Conservation (phyloP, 2,888 invertebrate genomes). For the Hirtodrosophila cameraria region DNA sequence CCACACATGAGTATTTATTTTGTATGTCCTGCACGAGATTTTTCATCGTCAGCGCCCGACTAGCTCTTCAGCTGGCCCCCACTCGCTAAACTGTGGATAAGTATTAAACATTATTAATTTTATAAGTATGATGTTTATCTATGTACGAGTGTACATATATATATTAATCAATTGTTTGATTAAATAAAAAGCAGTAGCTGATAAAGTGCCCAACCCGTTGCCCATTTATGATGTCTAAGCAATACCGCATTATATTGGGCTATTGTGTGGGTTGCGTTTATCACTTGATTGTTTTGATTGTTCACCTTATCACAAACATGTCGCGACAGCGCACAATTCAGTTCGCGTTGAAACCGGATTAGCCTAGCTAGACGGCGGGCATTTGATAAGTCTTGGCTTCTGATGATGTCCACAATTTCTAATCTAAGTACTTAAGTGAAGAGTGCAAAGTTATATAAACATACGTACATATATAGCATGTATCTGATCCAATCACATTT, state of each 20-base stretch:
- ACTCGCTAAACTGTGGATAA: conserved; percentile 28
- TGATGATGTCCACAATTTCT: background rate
- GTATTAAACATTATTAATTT: background rate
- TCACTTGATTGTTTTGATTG: conserved; percentile 30
- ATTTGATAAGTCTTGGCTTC: conserved; percentile 7
- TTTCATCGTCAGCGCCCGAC: conserved; percentile 43
- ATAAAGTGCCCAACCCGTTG: conserved; percentile 17
- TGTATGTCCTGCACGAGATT: conserved; percentile 79
- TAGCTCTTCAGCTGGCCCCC: conserved; percentile 39
- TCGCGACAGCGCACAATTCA: background rate
- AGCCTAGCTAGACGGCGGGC: conserved; percentile 8
- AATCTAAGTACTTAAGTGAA: conserved; percentile 14
- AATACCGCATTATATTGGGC: conserved; percentile 6
- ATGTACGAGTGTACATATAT: conserved; percentile 25
- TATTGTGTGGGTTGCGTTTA: conserved; percentile 10
- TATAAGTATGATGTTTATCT: conserved; percentile 9
- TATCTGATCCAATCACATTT: background rate
- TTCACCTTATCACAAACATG: conserved; percentile 29
- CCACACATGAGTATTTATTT: conserved; percentile 81
- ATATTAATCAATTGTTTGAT: conserved; percentile 41
- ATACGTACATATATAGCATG: no score
- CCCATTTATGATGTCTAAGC: conserved; percentile 21
- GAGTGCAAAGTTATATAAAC: background rate
- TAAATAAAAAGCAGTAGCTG: conserved; percentile 10
- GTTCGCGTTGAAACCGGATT: conserved; percentile 33